Evolutionary conservation across 1,140 invertebrate genomes (phyloP).

Genomic region (Pseudoatta argentina): DNA sequence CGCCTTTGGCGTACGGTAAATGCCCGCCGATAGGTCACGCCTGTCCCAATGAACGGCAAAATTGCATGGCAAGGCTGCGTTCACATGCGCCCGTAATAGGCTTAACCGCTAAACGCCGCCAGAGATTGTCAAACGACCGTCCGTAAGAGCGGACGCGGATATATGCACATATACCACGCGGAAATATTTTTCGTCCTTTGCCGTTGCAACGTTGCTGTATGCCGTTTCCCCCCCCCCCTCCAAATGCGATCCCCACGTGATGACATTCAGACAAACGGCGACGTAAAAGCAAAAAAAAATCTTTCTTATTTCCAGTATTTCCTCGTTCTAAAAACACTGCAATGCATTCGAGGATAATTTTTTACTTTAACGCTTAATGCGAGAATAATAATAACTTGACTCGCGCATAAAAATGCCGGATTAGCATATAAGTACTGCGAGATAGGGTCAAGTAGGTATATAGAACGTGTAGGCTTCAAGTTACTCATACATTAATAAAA

Average conservation of each 20-base stretch:
- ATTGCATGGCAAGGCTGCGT: conserved; percentile 53
- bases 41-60: conserved; percentile 73
- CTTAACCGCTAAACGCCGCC: conserved; percentile 53
- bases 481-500: conserved; percentile 32
- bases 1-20: conserved; percentile 71
- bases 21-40: conserved; percentile 74
- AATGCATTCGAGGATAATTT: not conserved
- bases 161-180: not conserved
- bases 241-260: not conserved
- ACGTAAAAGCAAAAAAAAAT: conserved; percentile 4
- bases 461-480: not conserved
- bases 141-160: conserved; percentile 36
- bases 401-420: not conserved
- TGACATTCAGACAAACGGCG: not conserved
- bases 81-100: conserved; percentile 54
- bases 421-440: not conserved
- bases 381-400: conserved; percentile 41
- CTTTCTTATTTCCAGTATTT: not conserved
- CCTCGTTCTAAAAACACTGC: conserved; percentile 10
- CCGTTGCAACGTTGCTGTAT: not conserved
- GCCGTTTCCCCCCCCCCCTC: too few species aligned
- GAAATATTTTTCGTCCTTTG: conserved; percentile 53
- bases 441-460: conserved; percentile 2
- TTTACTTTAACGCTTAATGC: not conserved
- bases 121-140: conserved; percentile 57